Evolutionary conservation across 2,113 vertebrate genomes (phyloP), one percentile per base, ranked within the genome.

Genomic region (Probosciger aterrimus): DNA sequence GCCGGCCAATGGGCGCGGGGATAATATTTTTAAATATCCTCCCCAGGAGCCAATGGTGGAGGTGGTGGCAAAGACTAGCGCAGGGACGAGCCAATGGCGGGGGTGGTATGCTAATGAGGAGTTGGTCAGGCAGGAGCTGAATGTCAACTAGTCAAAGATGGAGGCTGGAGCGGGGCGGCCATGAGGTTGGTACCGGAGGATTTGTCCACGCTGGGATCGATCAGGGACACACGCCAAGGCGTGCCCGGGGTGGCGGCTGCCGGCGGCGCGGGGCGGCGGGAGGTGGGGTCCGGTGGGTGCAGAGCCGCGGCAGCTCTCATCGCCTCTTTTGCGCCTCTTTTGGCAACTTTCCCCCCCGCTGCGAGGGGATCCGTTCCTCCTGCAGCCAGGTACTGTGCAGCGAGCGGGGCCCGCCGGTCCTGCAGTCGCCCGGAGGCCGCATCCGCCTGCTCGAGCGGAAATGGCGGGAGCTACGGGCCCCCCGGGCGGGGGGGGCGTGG

Each of bases 91-190:
- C 99, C 98, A 99, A 99, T 99, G 84, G 96, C 63, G 80, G 86
- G 39, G 57, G 82, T 23, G 92, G 95, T 95, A 99, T 99, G 98
- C 98, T 98, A 99, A 99, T 98, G 97, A 98, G 97, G 98, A 98
- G 98, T 97, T 97, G 98, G 98, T 98, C 98, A 98, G 98, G 98
- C 98, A 98, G 98, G 98, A 99, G 98, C 98, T 98, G 98, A 99
- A 99, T 99, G 98, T 99, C 98, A 99, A 99, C 98, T 98, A 99
- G 98, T 99, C 99, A 99, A 99, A 99, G 99, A 99, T 99, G 99
- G 99, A 99, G 99, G 98, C 98, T 97, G 98, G 97, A 98, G 98
- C 97, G 96, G 97, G 97, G 97, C 98, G 98, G 98, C 98, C 98
- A 98, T 97, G 98, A 98, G 98, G 98, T 97, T 98, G 96, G 97